Conservation (phyloP, 2,797 vertebrate genomes). For the Tauraco hartlaubi region DNA sequence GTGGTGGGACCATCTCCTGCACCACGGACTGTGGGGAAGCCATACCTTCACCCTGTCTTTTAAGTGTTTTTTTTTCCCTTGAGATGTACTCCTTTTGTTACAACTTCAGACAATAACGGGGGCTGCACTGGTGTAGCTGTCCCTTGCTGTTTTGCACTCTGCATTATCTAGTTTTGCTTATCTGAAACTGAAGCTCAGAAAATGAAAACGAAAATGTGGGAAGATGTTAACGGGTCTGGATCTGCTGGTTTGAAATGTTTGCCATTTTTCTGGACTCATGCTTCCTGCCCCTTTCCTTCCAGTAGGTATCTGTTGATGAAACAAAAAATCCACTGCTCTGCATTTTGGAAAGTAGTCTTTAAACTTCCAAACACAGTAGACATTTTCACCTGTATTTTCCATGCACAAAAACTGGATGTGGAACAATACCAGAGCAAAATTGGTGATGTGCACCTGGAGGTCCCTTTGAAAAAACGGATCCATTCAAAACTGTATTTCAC, state of each 20-base stretch:
- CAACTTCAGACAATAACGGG: not conserved
- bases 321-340: not conserved
- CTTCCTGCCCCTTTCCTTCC: not conserved
- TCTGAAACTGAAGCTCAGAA: not conserved
- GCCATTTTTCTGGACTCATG: not conserved
- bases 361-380: conserved; percentile 13
- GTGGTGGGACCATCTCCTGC: not conserved
- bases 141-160: not conserved
- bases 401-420: not conserved
- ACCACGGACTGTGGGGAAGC: accelerated
- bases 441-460: not conserved
- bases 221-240: not conserved
- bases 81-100: not conserved
- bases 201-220: not conserved
- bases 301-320: not conserved
- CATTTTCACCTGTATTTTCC: conserved; percentile 29
- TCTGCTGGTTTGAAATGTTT: not conserved
- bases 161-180: not conserved
- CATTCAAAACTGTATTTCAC: conserved; percentile 25
- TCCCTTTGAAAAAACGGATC: not conserved
- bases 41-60: not conserved
- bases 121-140: not conserved
- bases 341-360: conserved; percentile 17
- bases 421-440: conserved; percentile 29
- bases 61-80: not conserved